Percentiles rank a stretch among this genome's conserved stretches.
These are phyloP conservation scores for Sphaerophoria rueppellii DNA, from an alignment of 2,888 invertebrate species.

Conservation along the genomic window DNA sequence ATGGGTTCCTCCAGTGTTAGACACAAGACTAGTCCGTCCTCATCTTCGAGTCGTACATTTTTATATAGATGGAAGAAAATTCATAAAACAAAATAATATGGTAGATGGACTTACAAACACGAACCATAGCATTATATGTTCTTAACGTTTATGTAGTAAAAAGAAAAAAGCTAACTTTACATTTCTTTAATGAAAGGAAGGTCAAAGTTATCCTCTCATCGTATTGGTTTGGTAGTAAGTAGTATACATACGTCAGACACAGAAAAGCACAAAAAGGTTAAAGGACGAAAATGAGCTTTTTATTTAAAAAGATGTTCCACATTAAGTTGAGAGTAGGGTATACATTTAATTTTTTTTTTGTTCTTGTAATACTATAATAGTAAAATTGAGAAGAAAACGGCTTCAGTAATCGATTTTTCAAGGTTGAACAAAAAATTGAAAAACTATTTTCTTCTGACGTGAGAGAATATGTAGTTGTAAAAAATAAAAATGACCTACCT, in stretches of 20 bases:
- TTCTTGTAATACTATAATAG: constrained; percentile 32
- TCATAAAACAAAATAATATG: too few relatives aligned
- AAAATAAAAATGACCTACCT: constrained; percentile 36
- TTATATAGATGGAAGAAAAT: too few relatives aligned
- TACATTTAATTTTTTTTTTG: constrained; percentile 40
- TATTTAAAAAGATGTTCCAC: constrained; percentile 12
- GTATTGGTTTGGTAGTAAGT: constrained; percentile 53
- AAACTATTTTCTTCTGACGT: background rate
- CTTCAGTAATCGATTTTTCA: constrained; percentile 49
- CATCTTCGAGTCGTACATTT: too few relatives aligned
- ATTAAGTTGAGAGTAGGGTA: background rate
- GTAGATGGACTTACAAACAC: too few relatives aligned
- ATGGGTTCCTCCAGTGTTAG: too few relatives aligned
- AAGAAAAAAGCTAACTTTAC: constrained; percentile 23
- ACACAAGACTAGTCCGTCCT: too few relatives aligned
- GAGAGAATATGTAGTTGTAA: background rate
- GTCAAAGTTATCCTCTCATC: constrained; percentile 46
- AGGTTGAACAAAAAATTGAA: constrained; percentile 40
- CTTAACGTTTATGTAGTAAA: background rate
- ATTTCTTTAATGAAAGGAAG: constrained; percentile 57
- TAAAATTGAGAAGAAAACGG: constrained; percentile 39
- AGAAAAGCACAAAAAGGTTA: constrained; percentile 60
- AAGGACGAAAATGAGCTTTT: constrained; percentile 66
- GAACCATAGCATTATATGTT: too few relatives aligned
- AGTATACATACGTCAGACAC: constrained; percentile 47